Evolutionary conservation across 2,797 vertebrate genomes (phyloP).

Genomic region (Stomatorhinus walkeri): DNA sequence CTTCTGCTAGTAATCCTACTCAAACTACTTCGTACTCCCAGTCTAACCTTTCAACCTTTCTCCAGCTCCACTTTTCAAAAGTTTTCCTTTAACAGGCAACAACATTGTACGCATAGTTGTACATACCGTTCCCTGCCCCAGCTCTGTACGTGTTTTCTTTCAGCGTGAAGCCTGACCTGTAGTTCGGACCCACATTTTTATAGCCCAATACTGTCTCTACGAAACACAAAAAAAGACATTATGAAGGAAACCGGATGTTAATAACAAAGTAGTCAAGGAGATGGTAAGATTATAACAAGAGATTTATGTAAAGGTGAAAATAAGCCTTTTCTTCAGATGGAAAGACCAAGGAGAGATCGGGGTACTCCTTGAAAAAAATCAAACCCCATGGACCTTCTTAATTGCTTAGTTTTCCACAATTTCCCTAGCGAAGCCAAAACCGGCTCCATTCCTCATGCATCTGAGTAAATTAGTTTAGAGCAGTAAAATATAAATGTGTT

Average conservation of each 20-base stretch:
- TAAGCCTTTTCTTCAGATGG: background rate
- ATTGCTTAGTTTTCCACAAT: background rate
- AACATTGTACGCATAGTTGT: background rate
- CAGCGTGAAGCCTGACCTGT: background rate
- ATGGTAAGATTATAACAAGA: background rate
- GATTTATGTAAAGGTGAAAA: background rate
- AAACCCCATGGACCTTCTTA: background rate
- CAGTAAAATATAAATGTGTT: background rate
- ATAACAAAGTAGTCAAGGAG: background rate
- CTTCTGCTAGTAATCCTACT: slow-evolving; percentile 11
- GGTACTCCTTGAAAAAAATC: background rate
- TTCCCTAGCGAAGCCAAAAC: background rate
- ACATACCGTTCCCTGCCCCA: background rate
- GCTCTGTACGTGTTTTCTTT: background rate
- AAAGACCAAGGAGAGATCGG: background rate
- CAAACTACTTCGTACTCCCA: background rate
- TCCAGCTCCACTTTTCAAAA: slow-evolving; percentile 26
- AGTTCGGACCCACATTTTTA: background rate
- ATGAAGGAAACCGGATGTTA: background rate
- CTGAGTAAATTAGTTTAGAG: background rate
- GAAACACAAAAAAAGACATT: background rate
- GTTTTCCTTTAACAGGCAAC: slow-evolving; percentile 13
- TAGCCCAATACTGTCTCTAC: background rate
- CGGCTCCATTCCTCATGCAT: background rate
- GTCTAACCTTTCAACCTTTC: background rate